phyloP scores from a whole-genome alignment of 2,888 invertebrate species.

The Rutpela maculata region DNA sequence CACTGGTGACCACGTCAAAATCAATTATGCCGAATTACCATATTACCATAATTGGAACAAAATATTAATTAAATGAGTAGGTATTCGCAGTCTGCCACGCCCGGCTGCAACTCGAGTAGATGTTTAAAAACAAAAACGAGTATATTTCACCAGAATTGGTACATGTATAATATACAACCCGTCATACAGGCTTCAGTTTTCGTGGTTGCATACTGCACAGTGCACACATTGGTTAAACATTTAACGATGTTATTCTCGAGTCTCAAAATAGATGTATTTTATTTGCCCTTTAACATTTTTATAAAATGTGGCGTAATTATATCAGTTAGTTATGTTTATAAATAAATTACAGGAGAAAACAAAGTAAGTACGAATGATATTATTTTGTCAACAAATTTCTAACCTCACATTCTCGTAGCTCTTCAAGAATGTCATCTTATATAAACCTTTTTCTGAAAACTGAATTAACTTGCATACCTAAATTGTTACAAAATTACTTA shows the following conservation, averaged over 20 bases:
- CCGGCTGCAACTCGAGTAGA: no score
- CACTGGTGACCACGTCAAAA: no score
- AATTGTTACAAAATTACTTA: conserved; percentile 64
- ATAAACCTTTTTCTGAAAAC: conserved; percentile 66
- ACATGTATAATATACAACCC: not conserved
- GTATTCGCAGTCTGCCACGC: no score
- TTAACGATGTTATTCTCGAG: not conserved
- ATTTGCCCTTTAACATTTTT: conserved; percentile 3
- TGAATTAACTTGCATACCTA: conserved; percentile 69
- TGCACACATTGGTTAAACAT: not conserved
- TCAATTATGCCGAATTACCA: no score
- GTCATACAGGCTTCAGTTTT: not conserved
- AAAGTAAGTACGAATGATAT: conserved; percentile 19
- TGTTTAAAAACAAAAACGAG: no score
- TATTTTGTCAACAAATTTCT: conserved; percentile 26
- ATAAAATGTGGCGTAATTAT: conserved; percentile 22
- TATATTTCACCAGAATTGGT: no score
- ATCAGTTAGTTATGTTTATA: conserved; percentile 32
- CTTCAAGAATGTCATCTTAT: conserved; percentile 52
- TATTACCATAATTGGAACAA: no score
- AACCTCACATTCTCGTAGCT: conserved; percentile 40
- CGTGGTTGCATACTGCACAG: no score
- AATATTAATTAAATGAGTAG: no score
- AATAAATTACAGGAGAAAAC: conserved; percentile 16
- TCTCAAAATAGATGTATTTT: conserved; percentile 30